Conservation (phyloP, 2,113 vertebrate species). For the Nettapus auritus region DNA sequence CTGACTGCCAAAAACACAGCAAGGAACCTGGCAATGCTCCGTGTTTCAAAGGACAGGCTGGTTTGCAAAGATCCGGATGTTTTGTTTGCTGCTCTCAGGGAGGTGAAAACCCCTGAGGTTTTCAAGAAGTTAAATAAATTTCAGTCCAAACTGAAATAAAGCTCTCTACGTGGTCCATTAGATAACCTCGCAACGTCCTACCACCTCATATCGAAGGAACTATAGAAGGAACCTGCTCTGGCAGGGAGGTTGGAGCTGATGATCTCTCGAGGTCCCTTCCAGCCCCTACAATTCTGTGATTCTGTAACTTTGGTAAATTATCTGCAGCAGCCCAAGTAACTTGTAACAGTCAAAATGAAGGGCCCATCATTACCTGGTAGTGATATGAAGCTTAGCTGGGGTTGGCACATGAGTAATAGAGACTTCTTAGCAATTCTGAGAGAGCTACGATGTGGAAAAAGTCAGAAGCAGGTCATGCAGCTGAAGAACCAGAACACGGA, state of each 20-base stretch:
- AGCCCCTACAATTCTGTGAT: too few species aligned
- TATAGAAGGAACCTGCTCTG: neutral
- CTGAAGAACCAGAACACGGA: neutral
- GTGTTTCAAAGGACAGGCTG: neutral
- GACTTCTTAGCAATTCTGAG: neutral
- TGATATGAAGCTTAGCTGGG: neutral
- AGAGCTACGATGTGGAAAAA: neutral
- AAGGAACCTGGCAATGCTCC: neutral
- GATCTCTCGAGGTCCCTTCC: too few species aligned
- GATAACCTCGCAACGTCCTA: neutral
- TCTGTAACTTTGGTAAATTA: neutral
- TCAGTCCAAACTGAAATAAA: neutral
- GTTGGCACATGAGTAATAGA: neutral
- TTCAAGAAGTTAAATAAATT: neutral
- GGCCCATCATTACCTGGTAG: neutral
- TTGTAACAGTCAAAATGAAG: neutral
- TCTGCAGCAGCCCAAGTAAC: neutral
- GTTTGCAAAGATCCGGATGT: neutral
- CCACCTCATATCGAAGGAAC: neutral
- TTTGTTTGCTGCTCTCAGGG: neutral
- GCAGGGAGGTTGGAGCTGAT: too few species aligned
- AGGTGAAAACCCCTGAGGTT: neutral
- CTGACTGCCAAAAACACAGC: rapidly evolving
- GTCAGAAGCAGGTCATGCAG: neutral
- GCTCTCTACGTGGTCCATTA: rapidly evolving